These are phyloP conservation scores for Pediacus dermestoides DNA, from an alignment of 2,888 invertebrate genomes.

Conservation along the genomic window DNA sequence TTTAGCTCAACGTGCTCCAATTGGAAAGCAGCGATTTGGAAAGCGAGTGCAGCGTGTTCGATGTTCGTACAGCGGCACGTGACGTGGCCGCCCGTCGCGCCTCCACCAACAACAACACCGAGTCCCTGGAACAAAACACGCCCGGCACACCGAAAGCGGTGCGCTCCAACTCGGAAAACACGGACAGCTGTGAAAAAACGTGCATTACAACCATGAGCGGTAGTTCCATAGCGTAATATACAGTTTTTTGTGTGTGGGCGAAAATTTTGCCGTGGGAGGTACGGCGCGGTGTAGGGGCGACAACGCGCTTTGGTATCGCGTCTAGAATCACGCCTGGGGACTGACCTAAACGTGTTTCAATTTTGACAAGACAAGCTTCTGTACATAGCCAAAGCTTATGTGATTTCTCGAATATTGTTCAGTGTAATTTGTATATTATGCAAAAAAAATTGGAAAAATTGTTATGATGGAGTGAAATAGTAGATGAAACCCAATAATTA, in stretches of 20 bases:
- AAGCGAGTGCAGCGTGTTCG: constrained; percentile 60
- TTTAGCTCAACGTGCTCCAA: constrained; percentile 50
- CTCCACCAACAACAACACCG: constrained; percentile 54
- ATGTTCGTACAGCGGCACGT: constrained; percentile 53
- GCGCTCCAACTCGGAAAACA: constrained; percentile 55
- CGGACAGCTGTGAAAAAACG: constrained; percentile 54
- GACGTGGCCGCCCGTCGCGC: constrained; percentile 48
- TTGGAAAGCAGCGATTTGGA: constrained; percentile 62
- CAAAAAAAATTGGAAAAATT: constrained; percentile 15
- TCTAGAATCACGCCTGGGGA: too few relatives aligned
- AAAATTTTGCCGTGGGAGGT: too few relatives aligned
- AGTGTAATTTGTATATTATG: constrained; percentile 30
- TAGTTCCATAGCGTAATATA: constrained; percentile 57
- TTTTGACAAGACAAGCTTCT: constrained; percentile 23
- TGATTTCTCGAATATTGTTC: constrained; percentile 37
- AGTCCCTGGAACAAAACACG: constrained; percentile 41
- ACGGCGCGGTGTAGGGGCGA: too few relatives aligned
- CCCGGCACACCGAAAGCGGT: constrained; percentile 50
- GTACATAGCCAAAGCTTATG: constrained; percentile 37
- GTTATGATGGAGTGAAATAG: too few relatives aligned
- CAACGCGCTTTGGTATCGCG: too few relatives aligned
- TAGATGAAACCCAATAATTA: too few relatives aligned
- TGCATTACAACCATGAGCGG: constrained; percentile 58
- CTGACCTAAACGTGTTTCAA: too few relatives aligned
- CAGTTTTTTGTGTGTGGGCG: too few relatives aligned